Percentiles rank a stretch among this genome's conserved stretches.
Evolutionary conservation across 1,140 invertebrate genomes (phyloP).

Genomic region (Drosophila nigromelanica): DNA sequence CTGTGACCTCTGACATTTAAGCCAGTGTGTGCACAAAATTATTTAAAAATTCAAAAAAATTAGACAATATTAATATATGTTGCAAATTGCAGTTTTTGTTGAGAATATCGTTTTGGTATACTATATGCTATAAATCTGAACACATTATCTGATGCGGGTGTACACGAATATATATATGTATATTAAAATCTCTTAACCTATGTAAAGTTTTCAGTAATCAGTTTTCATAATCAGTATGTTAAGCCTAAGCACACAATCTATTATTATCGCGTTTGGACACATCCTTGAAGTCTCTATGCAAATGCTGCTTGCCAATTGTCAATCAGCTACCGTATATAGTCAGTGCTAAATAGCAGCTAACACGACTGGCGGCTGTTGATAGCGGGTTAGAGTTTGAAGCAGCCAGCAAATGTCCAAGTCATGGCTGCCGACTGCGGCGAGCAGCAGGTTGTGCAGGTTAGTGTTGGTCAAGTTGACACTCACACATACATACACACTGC

Average conservation of each 20-base stretch:
- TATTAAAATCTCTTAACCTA: too few relatives aligned
- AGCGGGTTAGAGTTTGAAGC: conserved; percentile 37
- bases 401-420: conserved; percentile 18
- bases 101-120: too few relatives aligned
- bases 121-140: too few relatives aligned
- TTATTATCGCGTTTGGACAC: background rate
- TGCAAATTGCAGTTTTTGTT: background rate
- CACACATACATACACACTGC: conserved; percentile 5
- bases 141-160: too few relatives aligned
- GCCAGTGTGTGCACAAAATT: background rate
- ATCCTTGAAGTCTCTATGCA: background rate
- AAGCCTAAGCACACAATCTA: background rate
- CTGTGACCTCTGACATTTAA: background rate
- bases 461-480: conserved; percentile 35
- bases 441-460: conserved; percentile 22
- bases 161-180: too few relatives aligned
- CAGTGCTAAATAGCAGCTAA: background rate
- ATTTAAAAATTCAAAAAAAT: background rate
- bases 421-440: conserved; percentile 22
- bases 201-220: too few relatives aligned
- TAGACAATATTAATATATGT: background rate
- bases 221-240: too few relatives aligned
- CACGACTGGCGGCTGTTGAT: conserved; percentile 21
- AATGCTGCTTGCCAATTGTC: conserved; percentile 5
- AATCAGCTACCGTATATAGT: background rate